phyloP scores from a whole-genome alignment of 2,888 invertebrate species.

The Sympetrum striolatum region DNA sequence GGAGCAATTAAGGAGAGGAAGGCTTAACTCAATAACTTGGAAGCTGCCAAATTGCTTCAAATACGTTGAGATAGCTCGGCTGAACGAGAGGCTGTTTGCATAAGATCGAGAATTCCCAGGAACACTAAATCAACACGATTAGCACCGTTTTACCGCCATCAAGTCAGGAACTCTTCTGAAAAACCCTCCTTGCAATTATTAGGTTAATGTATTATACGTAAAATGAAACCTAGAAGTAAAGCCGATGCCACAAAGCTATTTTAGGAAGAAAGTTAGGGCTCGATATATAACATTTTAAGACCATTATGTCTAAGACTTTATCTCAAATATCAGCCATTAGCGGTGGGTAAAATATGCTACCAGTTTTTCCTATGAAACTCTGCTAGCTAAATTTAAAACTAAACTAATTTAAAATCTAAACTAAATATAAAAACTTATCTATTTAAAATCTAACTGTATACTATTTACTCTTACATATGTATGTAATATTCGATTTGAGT shows the following conservation, averaged over 20 bases:
- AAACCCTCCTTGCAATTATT: neutral
- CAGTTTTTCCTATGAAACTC: too few relatives aligned
- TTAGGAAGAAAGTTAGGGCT: neutral
- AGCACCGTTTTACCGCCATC: neutral
- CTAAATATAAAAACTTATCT: too few relatives aligned
- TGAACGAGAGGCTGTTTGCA: neutral
- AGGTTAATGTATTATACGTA: neutral
- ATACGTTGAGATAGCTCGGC: neutral
- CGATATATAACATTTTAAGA: neutral
- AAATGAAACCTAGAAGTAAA: neutral
- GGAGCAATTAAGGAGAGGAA: neutral
- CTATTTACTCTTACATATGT: too few relatives aligned
- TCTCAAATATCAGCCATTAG: too few relatives aligned
- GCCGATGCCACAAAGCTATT: neutral
- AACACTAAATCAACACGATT: neutral
- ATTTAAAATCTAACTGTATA: too few relatives aligned
- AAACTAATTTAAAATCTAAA: too few relatives aligned
- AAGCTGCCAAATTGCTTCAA: neutral
- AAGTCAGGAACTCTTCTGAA: neutral
- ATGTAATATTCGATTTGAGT: too few relatives aligned
- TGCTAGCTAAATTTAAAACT: too few relatives aligned
- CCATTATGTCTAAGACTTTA: neutral
- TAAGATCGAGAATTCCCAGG: neutral
- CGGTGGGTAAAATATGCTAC: too few relatives aligned
- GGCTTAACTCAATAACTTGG: neutral